Evolutionary conservation across 2,797 vertebrate genomes (phyloP).

Genomic region (Sparus aurata): DNA sequence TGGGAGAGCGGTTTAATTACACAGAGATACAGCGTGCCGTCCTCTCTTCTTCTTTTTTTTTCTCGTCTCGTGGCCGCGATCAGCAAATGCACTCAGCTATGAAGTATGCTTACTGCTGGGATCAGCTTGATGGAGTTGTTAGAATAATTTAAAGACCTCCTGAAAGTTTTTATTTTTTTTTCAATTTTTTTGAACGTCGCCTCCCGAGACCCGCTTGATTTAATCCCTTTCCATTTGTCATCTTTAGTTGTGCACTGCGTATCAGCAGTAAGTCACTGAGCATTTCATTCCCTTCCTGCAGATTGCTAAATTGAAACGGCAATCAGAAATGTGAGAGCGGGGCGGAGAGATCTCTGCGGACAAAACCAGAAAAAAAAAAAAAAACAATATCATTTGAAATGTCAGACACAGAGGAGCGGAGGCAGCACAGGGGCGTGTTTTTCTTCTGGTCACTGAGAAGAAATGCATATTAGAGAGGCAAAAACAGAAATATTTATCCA

Average conservation of each 20-base stretch:
- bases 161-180: slow-evolving; percentile 43
- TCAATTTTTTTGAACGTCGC: slow-evolving; percentile 45
- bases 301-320: slow-evolving; percentile 66
- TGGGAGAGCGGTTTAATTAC: slow-evolving; percentile 69
- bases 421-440: not conserved
- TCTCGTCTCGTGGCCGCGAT: slow-evolving; percentile 37
- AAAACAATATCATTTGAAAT: not conserved
- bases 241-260: slow-evolving; percentile 68
- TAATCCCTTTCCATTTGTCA: slow-evolving; percentile 83
- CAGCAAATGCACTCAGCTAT: slow-evolving; percentile 66
- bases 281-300: slow-evolving; percentile 68
- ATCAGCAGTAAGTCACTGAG: slow-evolving; percentile 73
- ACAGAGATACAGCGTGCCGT: slow-evolving; percentile 24
- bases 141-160: slow-evolving; percentile 82
- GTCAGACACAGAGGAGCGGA: slow-evolving; percentile 17
- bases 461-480: slow-evolving; percentile 30
- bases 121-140: slow-evolving; percentile 77
- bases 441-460: not conserved
- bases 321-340: slow-evolving; percentile 42
- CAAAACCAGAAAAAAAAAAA: not conserved
- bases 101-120: slow-evolving; percentile 68
- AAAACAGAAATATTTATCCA: slow-evolving; percentile 32
- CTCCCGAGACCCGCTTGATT: slow-evolving; percentile 75
- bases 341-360: slow-evolving; percentile 30
- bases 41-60: not conserved